A percentile compares a stretch with the other conserved stretches of the same genome.
These are phyloP conservation scores for Thamnaconus septentrionalis DNA, from an alignment of 2,113 vertebrate species.

Conservation along the genomic window DNA sequence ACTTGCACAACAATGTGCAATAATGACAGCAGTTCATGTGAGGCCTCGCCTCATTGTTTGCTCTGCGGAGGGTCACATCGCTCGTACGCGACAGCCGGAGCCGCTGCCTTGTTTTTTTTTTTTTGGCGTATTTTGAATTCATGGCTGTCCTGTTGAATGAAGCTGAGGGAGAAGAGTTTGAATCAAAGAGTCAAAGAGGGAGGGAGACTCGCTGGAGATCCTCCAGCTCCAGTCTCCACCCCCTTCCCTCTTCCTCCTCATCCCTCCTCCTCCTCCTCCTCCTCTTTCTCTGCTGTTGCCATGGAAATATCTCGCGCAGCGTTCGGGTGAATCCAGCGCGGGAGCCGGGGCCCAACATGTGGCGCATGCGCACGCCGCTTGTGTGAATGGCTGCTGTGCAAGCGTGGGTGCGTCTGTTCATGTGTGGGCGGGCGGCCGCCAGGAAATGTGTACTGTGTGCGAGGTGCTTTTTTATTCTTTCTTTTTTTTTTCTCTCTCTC, in stretches of 20 bases:
- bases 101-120: no score
- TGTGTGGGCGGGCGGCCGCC: slow-evolving; percentile 18
- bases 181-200: slow-evolving; percentile 55
- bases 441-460: slow-evolving; percentile 10
- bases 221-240: slow-evolving; percentile 47
- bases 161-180: slow-evolving; percentile 40
- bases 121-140: neutral
- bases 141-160: slow-evolving; percentile 30
- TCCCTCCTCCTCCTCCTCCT: no score
- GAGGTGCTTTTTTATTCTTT: no score
- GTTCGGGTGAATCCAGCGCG: slow-evolving; percentile 64
- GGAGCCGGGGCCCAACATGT: slow-evolving; percentile 56
- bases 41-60: no score
- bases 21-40: no score
- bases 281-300: slow-evolving; percentile 68
- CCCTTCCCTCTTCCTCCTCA: neutral
- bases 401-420: slow-evolving; percentile 39
- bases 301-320: slow-evolving; percentile 70
- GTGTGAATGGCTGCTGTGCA: slow-evolving; percentile 50
- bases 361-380: slow-evolving; percentile 51
- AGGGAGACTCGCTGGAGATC: slow-evolving; percentile 50
- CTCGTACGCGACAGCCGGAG: no score
- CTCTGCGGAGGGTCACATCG: no score
- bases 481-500: no score
- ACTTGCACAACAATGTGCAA: no score